These are phyloP conservation scores for Hemicrepidius hirtus DNA, from an alignment of 2,888 invertebrate species.

Conservation along the genomic window DNA sequence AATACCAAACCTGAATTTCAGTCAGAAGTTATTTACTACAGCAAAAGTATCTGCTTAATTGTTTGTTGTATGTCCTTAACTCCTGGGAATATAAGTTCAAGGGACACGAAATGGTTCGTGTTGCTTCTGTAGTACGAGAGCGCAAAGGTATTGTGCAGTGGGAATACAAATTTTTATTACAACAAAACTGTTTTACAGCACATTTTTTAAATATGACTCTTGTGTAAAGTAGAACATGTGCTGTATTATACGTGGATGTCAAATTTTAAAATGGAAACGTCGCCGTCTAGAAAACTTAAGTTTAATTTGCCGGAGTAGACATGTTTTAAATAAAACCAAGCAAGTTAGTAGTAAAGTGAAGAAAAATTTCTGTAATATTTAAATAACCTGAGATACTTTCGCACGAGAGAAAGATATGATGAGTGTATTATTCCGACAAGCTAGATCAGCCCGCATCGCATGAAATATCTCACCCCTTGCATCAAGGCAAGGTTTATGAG, in stretches of 20 bases:
- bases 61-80: too few species aligned
- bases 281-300: conserved; percentile 15
- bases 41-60: too few species aligned
- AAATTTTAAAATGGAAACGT: conserved; percentile 12
- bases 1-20: too few species aligned
- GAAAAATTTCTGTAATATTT: conserved; percentile 44
- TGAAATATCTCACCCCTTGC: conserved; percentile 66
- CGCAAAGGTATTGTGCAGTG: too few species aligned
- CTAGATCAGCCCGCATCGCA: conserved; percentile 62
- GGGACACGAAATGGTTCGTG: too few species aligned
- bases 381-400: conserved; percentile 32
- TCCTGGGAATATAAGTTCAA: too few species aligned
- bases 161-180: too few species aligned
- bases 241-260: not conserved
- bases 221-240: not conserved
- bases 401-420: conserved; percentile 45
- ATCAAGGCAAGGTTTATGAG: conserved; percentile 67
- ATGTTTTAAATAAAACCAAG: conserved; percentile 34
- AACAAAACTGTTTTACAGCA: not conserved
- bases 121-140: too few species aligned
- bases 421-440: conserved; percentile 54
- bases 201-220: not conserved
- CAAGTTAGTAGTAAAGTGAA: conserved; percentile 36
- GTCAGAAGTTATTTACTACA: too few species aligned
- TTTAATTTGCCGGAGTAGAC: conserved; percentile 32